Base-by-base conservation (phyloP, 1,140 invertebrate species). In the Monochamus saltuarius region DNA sequence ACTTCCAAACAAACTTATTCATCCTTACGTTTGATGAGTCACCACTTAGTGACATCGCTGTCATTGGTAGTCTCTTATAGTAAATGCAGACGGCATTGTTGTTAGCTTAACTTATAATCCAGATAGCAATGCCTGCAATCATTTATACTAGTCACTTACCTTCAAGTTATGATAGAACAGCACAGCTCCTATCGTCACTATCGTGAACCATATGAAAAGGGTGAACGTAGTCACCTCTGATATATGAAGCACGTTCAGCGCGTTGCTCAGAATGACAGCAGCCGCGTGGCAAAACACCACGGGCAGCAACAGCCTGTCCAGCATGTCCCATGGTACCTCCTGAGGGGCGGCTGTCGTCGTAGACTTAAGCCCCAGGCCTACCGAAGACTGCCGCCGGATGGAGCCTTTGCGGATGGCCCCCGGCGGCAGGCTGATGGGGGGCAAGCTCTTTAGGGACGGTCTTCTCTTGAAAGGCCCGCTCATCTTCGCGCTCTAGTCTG, bases 131-230 rank as follows among this genome's bases (percentile, higher is more conserved):
- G n/a, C n/a, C n/a, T n/a, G n/a, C n/a, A n/a, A n/a, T n/a, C n/a
- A n/a, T n/a, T n/a, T n/a, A n/a, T n/a, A n/a, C n/a, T n/a, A n/a
- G n/a, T n/a, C 37, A 64, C 61, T 83, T 79, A 90, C 89, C 85
- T 90, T 89, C 39, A 91, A 79, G 75, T 90, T 90, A 69, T 90
- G 89, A 73, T 90, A 91, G 75, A 90, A 90, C 72, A 89, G 81
- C 2, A 90, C 85, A 1, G 84, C 84, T 8, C 87, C 87, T 54
- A 88, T 79, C 19, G 87, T 87, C 42, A 85, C 82, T 40, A 86
- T 78, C 17, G 88, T 77, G 66, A 90, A 87, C 78, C 87, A 84
- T 11, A 90, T 80, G 75, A 90, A 91, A 0, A 91, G 79, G 1
- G 87, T 85, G 69, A 90, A 87, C 55, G 87, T 87, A 1, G 88